Conservation (phyloP, 2,113 vertebrate genomes). For the Paedocypris sp. region DNA sequence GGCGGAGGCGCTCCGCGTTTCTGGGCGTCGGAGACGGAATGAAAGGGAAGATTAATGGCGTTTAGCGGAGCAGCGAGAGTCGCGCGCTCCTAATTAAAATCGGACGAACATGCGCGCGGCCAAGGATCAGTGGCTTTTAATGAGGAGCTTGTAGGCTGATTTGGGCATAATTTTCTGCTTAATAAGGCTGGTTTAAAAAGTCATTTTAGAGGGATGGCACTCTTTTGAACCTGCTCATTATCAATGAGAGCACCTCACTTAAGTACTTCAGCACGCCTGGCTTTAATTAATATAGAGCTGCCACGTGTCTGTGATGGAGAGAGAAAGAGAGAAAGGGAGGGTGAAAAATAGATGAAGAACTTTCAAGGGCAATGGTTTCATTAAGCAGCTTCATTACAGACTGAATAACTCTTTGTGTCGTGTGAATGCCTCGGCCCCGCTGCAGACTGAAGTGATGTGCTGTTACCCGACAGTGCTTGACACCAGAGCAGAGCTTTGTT, state of each 20-base stretch:
- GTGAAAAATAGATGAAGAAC: conserved; percentile 77
- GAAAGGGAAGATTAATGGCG: conserved; percentile 88
- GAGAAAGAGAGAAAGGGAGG: conserved; percentile 36
- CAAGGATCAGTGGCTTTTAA: conserved; percentile 87
- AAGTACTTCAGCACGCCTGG: conserved; percentile 74
- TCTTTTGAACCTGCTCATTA: conserved; percentile 84
- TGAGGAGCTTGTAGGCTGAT: conserved; percentile 84
- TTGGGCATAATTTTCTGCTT: conserved; percentile 90
- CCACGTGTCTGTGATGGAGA: conserved; percentile 67
- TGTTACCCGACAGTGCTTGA: conserved; percentile 22
- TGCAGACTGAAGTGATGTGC: conserved; percentile 29
- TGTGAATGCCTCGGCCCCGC: conserved; percentile 42
- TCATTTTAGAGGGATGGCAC: conserved; percentile 77
- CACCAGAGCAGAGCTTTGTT: conserved; percentile 14
- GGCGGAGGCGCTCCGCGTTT: conserved; percentile 36
- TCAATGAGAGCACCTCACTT: conserved; percentile 75
- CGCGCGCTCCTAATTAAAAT: conserved; percentile 80
- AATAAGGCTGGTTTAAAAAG: conserved; percentile 87
- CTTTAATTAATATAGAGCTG: conserved; percentile 79
- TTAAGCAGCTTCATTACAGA: conserved; percentile 74
- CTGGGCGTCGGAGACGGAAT: conserved; percentile 52
- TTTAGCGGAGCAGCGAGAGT: conserved; percentile 73
- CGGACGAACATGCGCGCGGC: conserved; percentile 72
- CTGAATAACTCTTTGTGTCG: conserved; percentile 72
- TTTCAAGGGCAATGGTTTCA: conserved; percentile 87